phyloP scores from a whole-genome alignment of 2,113 vertebrate species.

The Dasypus novemcinctus region DNA sequence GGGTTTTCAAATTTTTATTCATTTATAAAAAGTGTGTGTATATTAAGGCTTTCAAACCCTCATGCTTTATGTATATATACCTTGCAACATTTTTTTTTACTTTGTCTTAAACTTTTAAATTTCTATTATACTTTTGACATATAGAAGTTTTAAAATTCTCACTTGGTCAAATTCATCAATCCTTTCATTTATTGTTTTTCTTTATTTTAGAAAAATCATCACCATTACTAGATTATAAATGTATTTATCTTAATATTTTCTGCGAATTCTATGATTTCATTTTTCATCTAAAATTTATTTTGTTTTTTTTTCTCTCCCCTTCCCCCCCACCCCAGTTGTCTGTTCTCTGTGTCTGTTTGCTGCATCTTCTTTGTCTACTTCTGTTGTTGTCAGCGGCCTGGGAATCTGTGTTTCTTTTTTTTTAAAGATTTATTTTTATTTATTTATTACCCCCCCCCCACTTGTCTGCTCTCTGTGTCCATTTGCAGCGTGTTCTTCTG shows the following conservation, averaged over 20 bases:
- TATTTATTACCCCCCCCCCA: too few species aligned
- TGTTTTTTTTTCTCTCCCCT: too few species aligned
- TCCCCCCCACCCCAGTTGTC: too few species aligned
- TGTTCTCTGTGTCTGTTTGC: too few species aligned
- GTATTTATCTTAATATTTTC: neutral
- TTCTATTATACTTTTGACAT: neutral
- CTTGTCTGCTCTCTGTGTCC: too few species aligned
- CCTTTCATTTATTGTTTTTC: neutral
- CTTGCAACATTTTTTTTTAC: neutral
- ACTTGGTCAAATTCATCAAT: neutral
- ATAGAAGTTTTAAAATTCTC: neutral
- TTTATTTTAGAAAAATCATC: neutral
- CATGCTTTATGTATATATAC: neutral
- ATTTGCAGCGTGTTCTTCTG: too few species aligned
- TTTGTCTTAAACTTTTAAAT: neutral
- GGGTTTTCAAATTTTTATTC: neutral
- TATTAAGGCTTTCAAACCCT: neutral
- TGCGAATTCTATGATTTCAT: neutral
- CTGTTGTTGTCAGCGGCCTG: too few species aligned
- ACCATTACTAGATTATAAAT: neutral
- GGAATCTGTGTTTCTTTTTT: too few species aligned
- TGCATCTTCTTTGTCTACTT: too few species aligned
- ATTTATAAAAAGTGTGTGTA: neutral
- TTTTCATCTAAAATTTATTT: conserved; percentile 4
- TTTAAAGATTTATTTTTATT: too few species aligned